These are phyloP conservation scores for Platynereis dumerilii DNA, from an alignment of 2,888 invertebrate genomes.

Conservation along the genomic window DNA sequence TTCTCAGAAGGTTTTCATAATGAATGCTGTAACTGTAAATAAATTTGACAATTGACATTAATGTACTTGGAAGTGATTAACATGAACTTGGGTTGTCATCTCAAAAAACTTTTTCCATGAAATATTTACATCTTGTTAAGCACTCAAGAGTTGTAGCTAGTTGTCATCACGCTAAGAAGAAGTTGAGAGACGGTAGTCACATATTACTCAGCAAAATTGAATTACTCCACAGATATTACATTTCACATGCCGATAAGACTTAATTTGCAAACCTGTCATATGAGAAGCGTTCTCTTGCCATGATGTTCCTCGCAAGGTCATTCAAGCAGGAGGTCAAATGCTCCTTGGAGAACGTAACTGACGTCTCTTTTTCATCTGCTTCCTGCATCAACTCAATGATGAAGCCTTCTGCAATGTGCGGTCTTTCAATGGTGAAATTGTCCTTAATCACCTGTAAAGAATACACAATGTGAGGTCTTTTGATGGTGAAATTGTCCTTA, in stretches of 20 bases:
- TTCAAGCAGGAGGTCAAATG: conserved; percentile 54
- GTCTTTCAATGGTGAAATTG: conserved; percentile 57
- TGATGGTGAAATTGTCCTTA: conserved; percentile 33
- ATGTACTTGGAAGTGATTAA: too few relatives aligned
- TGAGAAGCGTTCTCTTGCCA: conserved; percentile 56
- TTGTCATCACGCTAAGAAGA: too few relatives aligned
- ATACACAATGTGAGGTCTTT: conserved; percentile 62
- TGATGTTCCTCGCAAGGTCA: conserved; percentile 51
- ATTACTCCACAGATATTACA: too few relatives aligned
- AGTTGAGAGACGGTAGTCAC: too few relatives aligned
- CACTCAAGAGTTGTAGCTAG: too few relatives aligned
- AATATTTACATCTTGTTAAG: too few relatives aligned
- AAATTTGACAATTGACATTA: too few relatives aligned
- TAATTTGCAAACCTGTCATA: conserved; percentile 51
- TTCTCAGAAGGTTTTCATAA: conserved; percentile 59
- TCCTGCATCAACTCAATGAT: conserved; percentile 42
- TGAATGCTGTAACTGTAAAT: conserved; percentile 59
- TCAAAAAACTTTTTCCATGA: too few relatives aligned
- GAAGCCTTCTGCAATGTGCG: conserved; percentile 59
- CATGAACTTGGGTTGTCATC: too few relatives aligned
- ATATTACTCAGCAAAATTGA: too few relatives aligned
- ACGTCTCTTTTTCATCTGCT: conserved; percentile 22
- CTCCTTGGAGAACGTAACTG: conserved; percentile 46
- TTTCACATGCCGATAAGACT: too few relatives aligned
- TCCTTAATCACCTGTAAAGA: too few relatives aligned